Percentiles rank a stretch among this genome's conserved stretches.
These are phyloP conservation scores for Drosophila bifasciata DNA, from an alignment of 1,140 invertebrate species.

Conservation along the genomic window DNA sequence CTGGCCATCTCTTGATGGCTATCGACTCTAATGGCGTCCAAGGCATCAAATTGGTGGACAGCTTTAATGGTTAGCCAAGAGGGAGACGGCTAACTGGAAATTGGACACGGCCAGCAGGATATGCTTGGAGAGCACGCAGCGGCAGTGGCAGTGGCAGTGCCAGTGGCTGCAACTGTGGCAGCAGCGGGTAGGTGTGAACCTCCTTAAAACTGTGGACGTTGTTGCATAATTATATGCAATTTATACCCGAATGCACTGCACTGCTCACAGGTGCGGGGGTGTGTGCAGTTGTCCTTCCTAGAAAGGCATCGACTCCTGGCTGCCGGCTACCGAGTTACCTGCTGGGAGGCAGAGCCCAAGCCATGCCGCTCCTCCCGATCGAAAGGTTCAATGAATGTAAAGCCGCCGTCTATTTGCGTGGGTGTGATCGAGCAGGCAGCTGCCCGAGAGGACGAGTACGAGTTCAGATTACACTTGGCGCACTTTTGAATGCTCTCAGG, in stretches of 20 bases:
- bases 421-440: conserved; percentile 27
- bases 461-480: neutral
- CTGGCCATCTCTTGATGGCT: conserved; percentile 57
- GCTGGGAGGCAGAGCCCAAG: conserved; percentile 5
- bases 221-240: conserved; percentile 81
- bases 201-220: conserved; percentile 51
- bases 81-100: conserved; percentile 26
- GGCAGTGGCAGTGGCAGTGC: conserved; percentile 3
- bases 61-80: conserved; percentile 54
- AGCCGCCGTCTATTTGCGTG: conserved; percentile 41
- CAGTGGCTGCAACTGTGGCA: neutral
- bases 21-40: conserved; percentile 69
- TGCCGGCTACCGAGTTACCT: conserved; percentile 64
- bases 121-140: conserved; percentile 32
- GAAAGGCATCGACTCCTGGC: conserved; percentile 53
- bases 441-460: conserved; percentile 25
- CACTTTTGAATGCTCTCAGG: too few species aligned
- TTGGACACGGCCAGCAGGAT: conserved; percentile 59
- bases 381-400: conserved; percentile 36
- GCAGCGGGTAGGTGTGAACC: conserved; percentile 65
- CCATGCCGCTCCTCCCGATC: neutral
- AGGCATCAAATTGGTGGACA: conserved; percentile 48
- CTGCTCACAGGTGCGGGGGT: neutral
- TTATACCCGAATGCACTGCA: conserved; percentile 35
- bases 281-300: conserved; percentile 38